Evolutionary conservation across 2,113 vertebrate genomes (phyloP).

Genomic region (Verasper variegatus): DNA sequence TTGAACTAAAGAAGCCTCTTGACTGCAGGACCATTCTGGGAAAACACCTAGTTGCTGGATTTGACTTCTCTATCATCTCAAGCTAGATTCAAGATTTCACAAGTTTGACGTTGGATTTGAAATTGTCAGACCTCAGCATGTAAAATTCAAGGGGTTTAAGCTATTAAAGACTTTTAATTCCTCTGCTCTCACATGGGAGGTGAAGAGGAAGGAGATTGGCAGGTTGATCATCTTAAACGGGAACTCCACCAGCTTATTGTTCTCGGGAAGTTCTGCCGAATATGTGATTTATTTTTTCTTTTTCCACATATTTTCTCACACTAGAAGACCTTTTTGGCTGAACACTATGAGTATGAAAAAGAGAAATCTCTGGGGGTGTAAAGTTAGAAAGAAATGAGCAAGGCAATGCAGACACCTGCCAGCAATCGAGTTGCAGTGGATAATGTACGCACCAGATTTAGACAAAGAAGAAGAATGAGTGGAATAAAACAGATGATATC

Average conservation of each 20-base stretch:
- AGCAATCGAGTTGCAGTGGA: too few species aligned
- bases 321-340: neutral
- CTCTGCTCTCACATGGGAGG: neutral
- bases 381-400: too few species aligned
- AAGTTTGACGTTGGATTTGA: constrained; percentile 19
- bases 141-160: neutral
- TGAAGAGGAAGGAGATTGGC: neutral
- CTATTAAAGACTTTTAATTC: constrained; percentile 4
- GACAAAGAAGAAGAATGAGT: too few species aligned
- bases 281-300: neutral
- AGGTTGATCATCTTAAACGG: neutral
- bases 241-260: neutral
- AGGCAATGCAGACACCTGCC: too few species aligned
- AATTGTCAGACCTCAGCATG: neutral
- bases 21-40: neutral
- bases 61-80: too few species aligned
- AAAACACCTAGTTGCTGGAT: too few species aligned
- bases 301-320: neutral
- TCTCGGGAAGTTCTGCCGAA: neutral
- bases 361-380: neutral
- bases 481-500: too few species aligned
- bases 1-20: neutral
- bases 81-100: neutral
- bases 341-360: neutral
- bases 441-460: too few species aligned